These are phyloP conservation scores for Dryococelus australis DNA, from an alignment of 2,888 invertebrate genomes.

Conservation along the genomic window DNA sequence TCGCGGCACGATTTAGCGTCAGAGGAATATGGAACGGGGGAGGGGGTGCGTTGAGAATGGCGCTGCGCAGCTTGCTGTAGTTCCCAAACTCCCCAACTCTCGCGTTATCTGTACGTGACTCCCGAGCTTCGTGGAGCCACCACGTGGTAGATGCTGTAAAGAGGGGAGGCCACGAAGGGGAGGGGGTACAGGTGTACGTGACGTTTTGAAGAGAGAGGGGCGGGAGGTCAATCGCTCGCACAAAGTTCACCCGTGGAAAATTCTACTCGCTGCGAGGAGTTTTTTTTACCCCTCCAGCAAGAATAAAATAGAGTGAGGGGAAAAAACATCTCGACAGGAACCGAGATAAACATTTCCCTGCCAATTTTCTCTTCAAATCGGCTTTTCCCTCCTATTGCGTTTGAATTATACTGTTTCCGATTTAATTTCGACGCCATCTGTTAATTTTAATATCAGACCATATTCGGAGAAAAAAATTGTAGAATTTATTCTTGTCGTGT, in stretches of 20 bases:
- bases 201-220: neutral
- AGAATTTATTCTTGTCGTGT: too few species aligned
- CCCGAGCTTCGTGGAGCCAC: neutral
- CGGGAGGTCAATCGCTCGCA: neutral
- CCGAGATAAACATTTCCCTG: conserved; percentile 3
- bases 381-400: neutral
- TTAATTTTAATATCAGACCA: too few species aligned
- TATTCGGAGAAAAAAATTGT: too few species aligned
- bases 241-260: neutral
- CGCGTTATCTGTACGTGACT: neutral
- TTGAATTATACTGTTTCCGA: neutral
- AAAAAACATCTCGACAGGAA: neutral
- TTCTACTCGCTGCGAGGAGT: too few species aligned
- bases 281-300: neutral
- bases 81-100: neutral
- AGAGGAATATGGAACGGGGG: too few species aligned
- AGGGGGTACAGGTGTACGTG: neutral
- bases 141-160: neutral
- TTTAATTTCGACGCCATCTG: too few species aligned
- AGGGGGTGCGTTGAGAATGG: too few species aligned
- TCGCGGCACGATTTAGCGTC: too few species aligned
- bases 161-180: neutral
- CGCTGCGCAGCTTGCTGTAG: neutral
- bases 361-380: conserved; percentile 7
- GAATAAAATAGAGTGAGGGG: neutral